These are phyloP conservation scores for Vanessa cardui DNA, from an alignment of 2,888 invertebrate species.

Conservation along the genomic window DNA sequence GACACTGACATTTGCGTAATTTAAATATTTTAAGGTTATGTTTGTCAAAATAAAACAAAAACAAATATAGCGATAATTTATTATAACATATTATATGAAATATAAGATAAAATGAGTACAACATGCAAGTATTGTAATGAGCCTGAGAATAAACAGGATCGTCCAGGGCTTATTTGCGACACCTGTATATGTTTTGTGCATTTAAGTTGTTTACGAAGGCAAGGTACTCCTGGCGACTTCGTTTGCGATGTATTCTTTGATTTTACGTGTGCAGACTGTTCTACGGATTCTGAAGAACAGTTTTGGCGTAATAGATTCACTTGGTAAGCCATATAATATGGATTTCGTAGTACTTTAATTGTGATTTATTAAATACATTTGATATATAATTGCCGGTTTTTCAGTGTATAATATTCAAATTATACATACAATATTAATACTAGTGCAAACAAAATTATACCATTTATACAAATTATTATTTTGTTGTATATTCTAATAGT, in stretches of 20 bases:
- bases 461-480: no score
- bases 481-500: no score
- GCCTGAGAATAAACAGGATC: constrained; percentile 77
- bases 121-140: constrained; percentile 84
- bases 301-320: constrained; percentile 86
- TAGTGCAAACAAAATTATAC: no score
- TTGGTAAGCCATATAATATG: constrained; percentile 79
- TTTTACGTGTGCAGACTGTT: constrained; percentile 87
- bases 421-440: no score
- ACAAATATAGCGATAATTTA: constrained; percentile 9
- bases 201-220: constrained; percentile 84
- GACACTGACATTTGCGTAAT: background rate
- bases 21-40: background rate
- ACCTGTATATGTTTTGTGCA: constrained; percentile 85
- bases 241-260: constrained; percentile 90
- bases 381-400: background rate
- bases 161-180: constrained; percentile 84
- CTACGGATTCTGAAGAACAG: constrained; percentile 78
- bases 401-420: background rate
- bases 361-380: background rate
- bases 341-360: background rate
- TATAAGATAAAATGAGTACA: constrained; percentile 31
- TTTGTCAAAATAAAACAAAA: constrained; percentile 17
- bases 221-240: constrained; percentile 87
- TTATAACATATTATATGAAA: background rate